phyloP scores from a whole-genome alignment of 2,888 invertebrate species.

The Aspidapion aeneum region DNA sequence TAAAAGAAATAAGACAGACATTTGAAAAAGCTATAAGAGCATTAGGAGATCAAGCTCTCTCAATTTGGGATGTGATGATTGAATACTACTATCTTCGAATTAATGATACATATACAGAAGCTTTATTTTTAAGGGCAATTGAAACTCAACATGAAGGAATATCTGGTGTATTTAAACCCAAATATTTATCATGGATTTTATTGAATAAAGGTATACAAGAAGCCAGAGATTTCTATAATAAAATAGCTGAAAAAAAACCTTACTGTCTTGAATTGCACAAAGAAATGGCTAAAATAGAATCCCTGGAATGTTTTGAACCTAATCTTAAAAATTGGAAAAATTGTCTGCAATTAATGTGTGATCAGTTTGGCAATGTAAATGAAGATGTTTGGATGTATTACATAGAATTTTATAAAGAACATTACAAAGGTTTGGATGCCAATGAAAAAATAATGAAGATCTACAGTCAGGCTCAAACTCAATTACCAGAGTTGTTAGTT shows the following conservation, averaged over 20 bases:
- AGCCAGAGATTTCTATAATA: slow-evolving; percentile 9
- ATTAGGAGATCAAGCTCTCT: slow-evolving; percentile 8
- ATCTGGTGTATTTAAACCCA: slow-evolving; percentile 12
- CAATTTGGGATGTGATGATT: slow-evolving; percentile 16
- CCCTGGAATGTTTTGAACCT: slow-evolving; percentile 2
- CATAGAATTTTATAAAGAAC: not conserved
- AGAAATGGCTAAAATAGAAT: slow-evolving; percentile 17
- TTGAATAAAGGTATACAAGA: slow-evolving; percentile 5
- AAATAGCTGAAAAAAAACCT: slow-evolving; percentile 13
- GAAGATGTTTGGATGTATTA: slow-evolving; percentile 16
- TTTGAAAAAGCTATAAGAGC: slow-evolving; percentile 13
- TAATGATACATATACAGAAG: slow-evolving; percentile 2
- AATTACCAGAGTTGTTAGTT: slow-evolving; percentile 6
- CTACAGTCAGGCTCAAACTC: slow-evolving; percentile 9
- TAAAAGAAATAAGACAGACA: slow-evolving; percentile 1
- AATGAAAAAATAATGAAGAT: slow-evolving; percentile 13
- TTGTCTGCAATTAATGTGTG: slow-evolving; percentile 6
- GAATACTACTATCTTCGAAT: slow-evolving; percentile 7
- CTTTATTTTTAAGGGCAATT: slow-evolving; percentile 10
- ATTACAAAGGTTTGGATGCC: slow-evolving; percentile 6
- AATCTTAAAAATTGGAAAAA: slow-evolving; percentile 2
- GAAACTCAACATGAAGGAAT: slow-evolving; percentile 10
- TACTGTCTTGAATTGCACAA: slow-evolving; percentile 18
- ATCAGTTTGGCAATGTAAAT: slow-evolving; percentile 18
- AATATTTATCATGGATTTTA: slow-evolving; percentile 12